phyloP scores from a whole-genome alignment of 2,797 vertebrate genomes.

The Esox lucius region DNA sequence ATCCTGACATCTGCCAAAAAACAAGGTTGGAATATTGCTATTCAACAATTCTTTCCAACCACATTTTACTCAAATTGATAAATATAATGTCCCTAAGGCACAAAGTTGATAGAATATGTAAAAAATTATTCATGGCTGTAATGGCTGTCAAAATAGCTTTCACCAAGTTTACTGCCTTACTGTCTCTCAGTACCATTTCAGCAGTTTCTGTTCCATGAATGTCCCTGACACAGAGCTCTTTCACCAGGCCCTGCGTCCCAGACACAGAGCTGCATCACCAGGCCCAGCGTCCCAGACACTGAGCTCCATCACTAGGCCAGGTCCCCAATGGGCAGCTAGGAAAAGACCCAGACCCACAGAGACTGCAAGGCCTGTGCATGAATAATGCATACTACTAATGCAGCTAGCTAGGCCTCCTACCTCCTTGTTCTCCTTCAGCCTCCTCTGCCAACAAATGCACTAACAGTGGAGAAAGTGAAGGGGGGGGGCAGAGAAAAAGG shows the following conservation, averaged over 20 bases:
- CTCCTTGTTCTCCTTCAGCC: slow-evolving; percentile 41
- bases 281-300: too few relatives aligned
- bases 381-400: slow-evolving; percentile 80
- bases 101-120: too few relatives aligned
- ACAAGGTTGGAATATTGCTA: too few relatives aligned
- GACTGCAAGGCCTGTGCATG: slow-evolving; percentile 72
- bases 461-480: slow-evolving; percentile 39
- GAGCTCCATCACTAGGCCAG: slow-evolving; percentile 44
- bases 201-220: not conserved
- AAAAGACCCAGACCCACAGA: slow-evolving; percentile 61
- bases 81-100: too few relatives aligned
- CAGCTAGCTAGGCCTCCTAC: slow-evolving; percentile 64
- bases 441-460: slow-evolving; percentile 58
- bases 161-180: slow-evolving; percentile 33
- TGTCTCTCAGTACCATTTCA: slow-evolving; percentile 14
- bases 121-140: too few relatives aligned
- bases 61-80: too few relatives aligned
- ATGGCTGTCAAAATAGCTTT: too few relatives aligned
- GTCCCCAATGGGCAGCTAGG: slow-evolving; percentile 40
- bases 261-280: not conserved
- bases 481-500: slow-evolving; percentile 25
- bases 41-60: too few relatives aligned
- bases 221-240: slow-evolving; percentile 52
- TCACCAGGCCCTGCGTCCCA: slow-evolving; percentile 45
- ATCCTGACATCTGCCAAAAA: too few relatives aligned